Percentiles rank a stretch among this genome's conserved stretches.
Evolutionary conservation across 2,888 invertebrate genomes (phyloP).

Genomic region (Galeruca laticollis): DNA sequence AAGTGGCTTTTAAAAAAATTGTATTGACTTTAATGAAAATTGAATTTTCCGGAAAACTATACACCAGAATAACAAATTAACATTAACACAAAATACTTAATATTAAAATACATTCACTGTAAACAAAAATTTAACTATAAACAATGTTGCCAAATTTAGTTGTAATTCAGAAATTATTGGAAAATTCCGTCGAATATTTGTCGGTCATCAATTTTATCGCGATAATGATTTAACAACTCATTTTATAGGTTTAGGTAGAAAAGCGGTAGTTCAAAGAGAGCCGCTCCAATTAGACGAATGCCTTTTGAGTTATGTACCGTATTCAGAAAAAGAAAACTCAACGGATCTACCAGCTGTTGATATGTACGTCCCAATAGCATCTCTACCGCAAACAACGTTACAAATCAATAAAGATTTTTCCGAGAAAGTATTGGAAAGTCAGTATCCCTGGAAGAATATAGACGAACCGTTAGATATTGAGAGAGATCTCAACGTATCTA

Average conservation of each 20-base stretch:
- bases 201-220: too few relatives aligned
- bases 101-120: too few relatives aligned
- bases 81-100: too few relatives aligned
- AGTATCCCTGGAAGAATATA: conserved; percentile 67
- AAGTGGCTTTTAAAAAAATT: too few relatives aligned
- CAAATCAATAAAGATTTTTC: conserved; percentile 58
- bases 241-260: conserved; percentile 55
- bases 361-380: not conserved
- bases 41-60: too few relatives aligned
- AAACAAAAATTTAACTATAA: too few relatives aligned
- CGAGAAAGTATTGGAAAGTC: conserved; percentile 66
- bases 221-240: not conserved
- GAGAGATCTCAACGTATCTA: conserved; percentile 71
- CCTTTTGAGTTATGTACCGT: conserved; percentile 52
- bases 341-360: not conserved
- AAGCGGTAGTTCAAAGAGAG: conserved; percentile 52
- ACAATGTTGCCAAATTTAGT: too few relatives aligned
- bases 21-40: too few relatives aligned
- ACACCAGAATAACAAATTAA: too few relatives aligned
- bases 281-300: conserved; percentile 59
- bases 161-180: too few relatives aligned
- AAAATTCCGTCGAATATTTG: too few relatives aligned
- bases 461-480: conserved; percentile 79
- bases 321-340: conserved; percentile 47
- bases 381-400: conserved; percentile 5